phyloP scores from a whole-genome alignment of 1,140 invertebrate species.

The Physella acuta region DNA sequence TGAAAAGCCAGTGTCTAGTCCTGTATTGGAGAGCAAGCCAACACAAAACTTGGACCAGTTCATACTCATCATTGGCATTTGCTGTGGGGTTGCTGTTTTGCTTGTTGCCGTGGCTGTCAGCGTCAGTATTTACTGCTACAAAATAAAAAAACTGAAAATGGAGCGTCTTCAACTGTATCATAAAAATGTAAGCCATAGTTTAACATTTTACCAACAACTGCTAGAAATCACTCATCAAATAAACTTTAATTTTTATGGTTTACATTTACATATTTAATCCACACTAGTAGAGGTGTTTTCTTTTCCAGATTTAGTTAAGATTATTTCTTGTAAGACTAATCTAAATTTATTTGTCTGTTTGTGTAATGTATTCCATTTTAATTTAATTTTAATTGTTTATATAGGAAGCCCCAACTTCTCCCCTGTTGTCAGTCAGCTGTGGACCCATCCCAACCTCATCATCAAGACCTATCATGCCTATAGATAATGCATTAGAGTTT shows the following conservation, averaged over 20 bases:
- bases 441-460: too few relatives aligned
- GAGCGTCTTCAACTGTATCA: constrained; percentile 22
- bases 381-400: neutral
- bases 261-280: too few relatives aligned
- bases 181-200: constrained; percentile 25
- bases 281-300: too few relatives aligned
- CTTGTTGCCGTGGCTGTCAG: constrained; percentile 15
- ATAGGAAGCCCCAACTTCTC: too few relatives aligned
- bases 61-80: constrained; percentile 10
- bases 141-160: constrained; percentile 18
- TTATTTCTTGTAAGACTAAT: too few relatives aligned
- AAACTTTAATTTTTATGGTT: too few relatives aligned
- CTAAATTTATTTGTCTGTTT: too few relatives aligned
- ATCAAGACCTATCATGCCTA: constrained; percentile 73
- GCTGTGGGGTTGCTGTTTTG: constrained; percentile 4
- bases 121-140: constrained; percentile 15
- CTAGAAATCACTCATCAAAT: too few relatives aligned
- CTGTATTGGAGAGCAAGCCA: neutral
- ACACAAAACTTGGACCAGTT: neutral
- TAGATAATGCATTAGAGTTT: constrained; percentile 90
- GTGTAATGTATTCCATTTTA: too few relatives aligned
- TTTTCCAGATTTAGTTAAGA: too few relatives aligned
- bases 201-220: too few relatives aligned
- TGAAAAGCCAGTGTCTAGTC: neutral
- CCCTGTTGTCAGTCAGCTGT: too few relatives aligned